Conservation (phyloP, 2,888 invertebrate species). For the Ptilodon capucinus region DNA sequence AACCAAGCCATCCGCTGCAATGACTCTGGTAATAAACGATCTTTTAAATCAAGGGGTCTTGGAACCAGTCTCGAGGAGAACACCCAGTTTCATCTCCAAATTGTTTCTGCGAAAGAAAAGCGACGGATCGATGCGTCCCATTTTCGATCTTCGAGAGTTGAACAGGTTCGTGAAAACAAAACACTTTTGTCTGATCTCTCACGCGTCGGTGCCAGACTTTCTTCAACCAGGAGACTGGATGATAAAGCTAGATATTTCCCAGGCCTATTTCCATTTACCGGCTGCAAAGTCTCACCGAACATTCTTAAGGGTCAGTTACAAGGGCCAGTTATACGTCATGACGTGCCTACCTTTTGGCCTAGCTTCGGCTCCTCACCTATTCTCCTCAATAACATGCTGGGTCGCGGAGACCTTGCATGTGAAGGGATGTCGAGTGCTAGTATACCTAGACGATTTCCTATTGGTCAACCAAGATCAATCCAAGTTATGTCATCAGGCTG, state of each 20-base stretch:
- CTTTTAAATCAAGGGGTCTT: too few species aligned
- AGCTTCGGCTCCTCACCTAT: neutral
- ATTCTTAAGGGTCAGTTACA: neutral
- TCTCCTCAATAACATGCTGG: neutral
- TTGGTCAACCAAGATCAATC: neutral
- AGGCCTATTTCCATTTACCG: constrained; percentile 1
- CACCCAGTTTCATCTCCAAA: too few species aligned
- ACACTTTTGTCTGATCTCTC: constrained; percentile 1
- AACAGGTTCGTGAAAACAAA: neutral
- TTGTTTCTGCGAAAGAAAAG: too few species aligned
- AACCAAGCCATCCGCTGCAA: too few species aligned
- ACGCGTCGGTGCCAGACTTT: constrained; percentile 1
- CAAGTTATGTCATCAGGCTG: neutral
- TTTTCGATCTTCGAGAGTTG: constrained; percentile 1
- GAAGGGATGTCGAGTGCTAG: neutral
- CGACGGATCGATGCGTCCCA: too few species aligned
- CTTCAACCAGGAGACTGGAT: constrained; percentile 1
- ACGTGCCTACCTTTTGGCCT: neutral
- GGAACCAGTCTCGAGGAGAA: too few species aligned
- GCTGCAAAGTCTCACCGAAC: neutral
- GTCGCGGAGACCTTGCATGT: neutral
- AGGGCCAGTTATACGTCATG: too few species aligned
- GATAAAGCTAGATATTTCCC: neutral
- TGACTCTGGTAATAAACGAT: too few species aligned
- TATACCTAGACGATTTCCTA: neutral